Evolutionary conservation across 2,113 vertebrate genomes (phyloP).

Genomic region (Rhabdomys dilectus): DNA sequence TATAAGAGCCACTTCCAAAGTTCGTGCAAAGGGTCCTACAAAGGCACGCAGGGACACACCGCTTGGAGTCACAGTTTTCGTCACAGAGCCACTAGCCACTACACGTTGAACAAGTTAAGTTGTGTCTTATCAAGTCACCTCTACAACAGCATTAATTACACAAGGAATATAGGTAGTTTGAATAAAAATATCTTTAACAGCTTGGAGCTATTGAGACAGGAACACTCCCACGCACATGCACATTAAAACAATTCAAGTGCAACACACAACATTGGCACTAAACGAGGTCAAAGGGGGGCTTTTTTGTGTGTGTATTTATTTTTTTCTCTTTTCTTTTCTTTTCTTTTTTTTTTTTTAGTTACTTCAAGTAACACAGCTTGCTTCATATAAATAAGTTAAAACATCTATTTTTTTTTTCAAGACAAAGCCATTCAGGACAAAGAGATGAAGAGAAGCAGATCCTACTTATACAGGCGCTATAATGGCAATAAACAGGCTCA

Average conservation of each 20-base stretch:
- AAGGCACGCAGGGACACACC: conserved; percentile 95
- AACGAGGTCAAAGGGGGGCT: conserved; percentile 78
- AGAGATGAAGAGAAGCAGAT: conserved; percentile 94
- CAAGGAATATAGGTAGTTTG: conserved; percentile 92
- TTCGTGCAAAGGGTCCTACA: conserved; percentile 93
- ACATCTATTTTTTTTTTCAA: conserved; percentile 93
- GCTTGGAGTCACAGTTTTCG: conserved; percentile 92
- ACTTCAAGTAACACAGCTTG: conserved; percentile 94
- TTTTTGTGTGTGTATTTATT: conserved; percentile 52
- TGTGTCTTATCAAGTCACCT: conserved; percentile 91
- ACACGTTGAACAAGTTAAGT: conserved; percentile 93
- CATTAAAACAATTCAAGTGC: conserved; percentile 92
- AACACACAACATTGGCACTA: conserved; percentile 94
- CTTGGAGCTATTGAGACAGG: conserved; percentile 95
- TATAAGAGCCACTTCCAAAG: conserved; percentile 92
- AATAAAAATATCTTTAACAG: conserved; percentile 94
- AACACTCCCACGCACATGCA: conserved; percentile 96
- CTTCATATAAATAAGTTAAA: conserved; percentile 98
- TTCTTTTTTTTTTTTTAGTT: conserved; percentile 91
- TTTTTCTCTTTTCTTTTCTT: conserved; percentile 30
- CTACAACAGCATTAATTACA: conserved; percentile 95
- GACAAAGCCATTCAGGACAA: conserved; percentile 95
- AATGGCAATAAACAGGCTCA: conserved; percentile 93
- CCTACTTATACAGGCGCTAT: conserved; percentile 93
- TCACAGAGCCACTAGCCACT: conserved; percentile 95